Evolutionary conservation across 2,888 invertebrate genomes (phyloP), one percentile per base, ranked within the genome.

Genomic region (Notodromas monacha): DNA sequence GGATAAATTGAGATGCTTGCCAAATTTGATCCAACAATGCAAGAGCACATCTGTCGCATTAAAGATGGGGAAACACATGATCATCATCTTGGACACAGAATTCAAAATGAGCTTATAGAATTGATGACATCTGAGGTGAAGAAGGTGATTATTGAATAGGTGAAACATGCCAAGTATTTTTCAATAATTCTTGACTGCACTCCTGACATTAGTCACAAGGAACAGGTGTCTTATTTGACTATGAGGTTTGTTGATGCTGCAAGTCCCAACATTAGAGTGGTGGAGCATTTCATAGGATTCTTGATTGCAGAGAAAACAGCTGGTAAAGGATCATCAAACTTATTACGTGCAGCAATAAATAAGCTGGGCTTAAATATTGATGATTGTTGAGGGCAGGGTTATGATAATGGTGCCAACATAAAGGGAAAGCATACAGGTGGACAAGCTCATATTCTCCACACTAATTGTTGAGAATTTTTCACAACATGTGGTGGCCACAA

Each of bases 211-310:
- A 33, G 31, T 13, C 33, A 33, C 33, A 33, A 21, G 26, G 32
- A 33, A 32, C 16, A 33, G 33, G 12, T 33, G 33, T 33, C 33
- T 32, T 26, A n/a, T 33, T 31, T 42, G 34, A 41, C 39, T 34
- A 35, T 45, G 32, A 32, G 37, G 32, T 38, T 34, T 33, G 37
- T 34, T 27, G 34, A 36, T 26, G 13, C 29, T 14, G 21, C 6
- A 21, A 10, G 11, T n/a, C 16, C 28, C 21, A 13, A 15, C 26
- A 15, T 32, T 10, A 15, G 14, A 14, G 28, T 30, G 5, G 13
- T 16, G 12, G 28, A 32, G 14, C 16, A 32, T 15, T 32, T 32
- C 21, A 12, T 32, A 14, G 32, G 32, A 15, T 32, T 28, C 16
- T 4, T 27, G 14, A 10, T 14, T 4, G 28, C 12, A 4, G 11